Percentiles rank a stretch among this genome's conserved stretches.
phyloP scores from a whole-genome alignment of 1,140 invertebrate genomes.

The Artemia franciscana region DNA sequence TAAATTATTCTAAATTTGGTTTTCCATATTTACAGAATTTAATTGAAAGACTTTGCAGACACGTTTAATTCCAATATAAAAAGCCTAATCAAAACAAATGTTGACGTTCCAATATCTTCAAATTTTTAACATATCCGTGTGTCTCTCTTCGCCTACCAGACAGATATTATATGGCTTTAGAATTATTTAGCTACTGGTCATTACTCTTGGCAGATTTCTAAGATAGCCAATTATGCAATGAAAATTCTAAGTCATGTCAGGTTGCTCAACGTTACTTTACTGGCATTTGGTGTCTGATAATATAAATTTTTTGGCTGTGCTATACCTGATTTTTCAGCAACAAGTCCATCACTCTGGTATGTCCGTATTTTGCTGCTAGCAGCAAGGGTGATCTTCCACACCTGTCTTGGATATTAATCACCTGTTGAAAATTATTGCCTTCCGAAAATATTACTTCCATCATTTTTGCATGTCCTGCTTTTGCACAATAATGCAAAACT shows the following conservation, averaged over 20 bases:
- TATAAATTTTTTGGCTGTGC: not conserved
- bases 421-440: slow-evolving; percentile 62
- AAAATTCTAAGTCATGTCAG: not conserved
- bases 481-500: slow-evolving; percentile 78
- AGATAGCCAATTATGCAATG: no score
- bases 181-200: no score
- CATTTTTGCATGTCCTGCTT: slow-evolving; percentile 85
- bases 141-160: no score
- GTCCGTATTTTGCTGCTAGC: slow-evolving; percentile 47
- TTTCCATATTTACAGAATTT: no score
- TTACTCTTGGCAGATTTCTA: no score
- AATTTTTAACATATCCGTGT: no score
- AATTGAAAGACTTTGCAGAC: no score
- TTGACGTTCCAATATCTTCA: no score
- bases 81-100: no score
- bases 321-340: slow-evolving; percentile 27
- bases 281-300: not conserved
- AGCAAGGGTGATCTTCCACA: slow-evolving; percentile 87
- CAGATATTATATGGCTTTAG: no score
- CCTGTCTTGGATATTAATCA: slow-evolving; percentile 71
- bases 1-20: no score
- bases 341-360: slow-evolving; percentile 29
- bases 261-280: not conserved
- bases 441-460: slow-evolving; percentile 72
- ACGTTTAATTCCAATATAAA: no score